phyloP scores from a whole-genome alignment of 1,140 invertebrate species.

The Dreissena rostriformis region DNA sequence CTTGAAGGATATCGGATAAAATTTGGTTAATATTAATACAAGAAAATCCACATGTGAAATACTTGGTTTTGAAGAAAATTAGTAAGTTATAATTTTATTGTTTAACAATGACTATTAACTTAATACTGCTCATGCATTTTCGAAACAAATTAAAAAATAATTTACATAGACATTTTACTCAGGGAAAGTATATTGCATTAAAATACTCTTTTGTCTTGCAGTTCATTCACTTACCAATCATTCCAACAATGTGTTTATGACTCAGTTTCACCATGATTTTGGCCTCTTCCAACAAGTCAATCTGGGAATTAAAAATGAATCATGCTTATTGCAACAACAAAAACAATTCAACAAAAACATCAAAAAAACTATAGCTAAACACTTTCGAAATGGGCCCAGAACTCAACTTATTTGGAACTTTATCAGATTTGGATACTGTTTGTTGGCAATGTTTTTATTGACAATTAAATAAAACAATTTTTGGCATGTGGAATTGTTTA shows the following conservation, averaged over 20 bases:
- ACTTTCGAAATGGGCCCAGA: slow-evolving; percentile 82
- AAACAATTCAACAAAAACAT: too few species aligned
- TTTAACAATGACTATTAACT: too few species aligned
- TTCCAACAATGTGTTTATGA: slow-evolving; percentile 82
- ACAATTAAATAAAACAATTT: too few species aligned
- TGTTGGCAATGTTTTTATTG: too few species aligned
- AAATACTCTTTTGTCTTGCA: not conserved
- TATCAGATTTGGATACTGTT: slow-evolving; percentile 76
- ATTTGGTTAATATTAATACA: too few species aligned
- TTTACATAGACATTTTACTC: not conserved
- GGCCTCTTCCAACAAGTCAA: slow-evolving; percentile 81
- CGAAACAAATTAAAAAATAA: not conserved
- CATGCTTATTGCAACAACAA: too few species aligned
- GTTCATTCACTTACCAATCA: slow-evolving; percentile 78
- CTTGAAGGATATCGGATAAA: too few species aligned
- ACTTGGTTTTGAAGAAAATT: too few species aligned
- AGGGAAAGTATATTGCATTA: not conserved
- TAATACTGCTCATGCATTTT: not conserved
- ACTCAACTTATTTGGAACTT: slow-evolving; percentile 81
- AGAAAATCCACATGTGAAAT: too few species aligned
- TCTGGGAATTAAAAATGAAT: slow-evolving; percentile 70
- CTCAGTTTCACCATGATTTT: slow-evolving; percentile 81
- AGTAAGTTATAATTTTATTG: too few species aligned
- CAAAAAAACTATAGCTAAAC: slow-evolving; percentile 81
- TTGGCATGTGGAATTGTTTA: too few species aligned